Evolutionary conservation across 2,797 vertebrate species (phyloP), one percentile per base, ranked within the genome.

Genomic region (Paedocypris micromegethes): DNA sequence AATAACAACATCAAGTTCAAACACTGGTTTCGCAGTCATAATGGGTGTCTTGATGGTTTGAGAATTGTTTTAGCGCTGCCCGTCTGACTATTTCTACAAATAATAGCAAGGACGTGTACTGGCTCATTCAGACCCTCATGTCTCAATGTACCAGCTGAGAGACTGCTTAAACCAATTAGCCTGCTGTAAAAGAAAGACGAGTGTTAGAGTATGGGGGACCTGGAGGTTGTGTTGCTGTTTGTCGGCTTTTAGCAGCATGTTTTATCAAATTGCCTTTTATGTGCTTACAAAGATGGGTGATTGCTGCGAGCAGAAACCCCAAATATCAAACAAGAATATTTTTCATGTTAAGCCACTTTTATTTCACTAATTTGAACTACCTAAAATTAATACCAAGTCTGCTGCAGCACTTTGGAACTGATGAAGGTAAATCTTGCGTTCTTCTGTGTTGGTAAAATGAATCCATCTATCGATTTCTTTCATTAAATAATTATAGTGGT

Each of bases 121-220:
- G 72, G 69, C 68, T 73, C 72, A 73, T 68, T 78, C 61, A 43
- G 61, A 58, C 80, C 81, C 81, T 76, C 78, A 83, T 79, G 73
- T 74, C 64, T 64, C 64, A 48, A 9, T 67, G 68, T 64, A n/a
- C 9, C 72, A 77, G 72, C 75, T 75, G 75, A 69, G 74, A 64
- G 59, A 75, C 75, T 76, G 76, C 58, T 74, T 74, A 63, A 64
- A 66, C 68, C 67, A 50, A 77, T 56, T 55, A 70, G 39, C 9
- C n/a, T 9, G 51, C 45, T 70, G 60, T 75, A 63, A 64, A 65
- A 9, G 6, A 49, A 65, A 45, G 53, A 72, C 73, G 37, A 47
- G 49, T 65, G 42, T 9, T 45, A 44, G 44, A 45, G 48, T 48
- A 52, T 69, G 47, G 49, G 64, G 6, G 70, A 68, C 58, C 47